Base-by-base conservation (phyloP, 1,140 invertebrate species). In the Hypsibius dujardini region DNA sequence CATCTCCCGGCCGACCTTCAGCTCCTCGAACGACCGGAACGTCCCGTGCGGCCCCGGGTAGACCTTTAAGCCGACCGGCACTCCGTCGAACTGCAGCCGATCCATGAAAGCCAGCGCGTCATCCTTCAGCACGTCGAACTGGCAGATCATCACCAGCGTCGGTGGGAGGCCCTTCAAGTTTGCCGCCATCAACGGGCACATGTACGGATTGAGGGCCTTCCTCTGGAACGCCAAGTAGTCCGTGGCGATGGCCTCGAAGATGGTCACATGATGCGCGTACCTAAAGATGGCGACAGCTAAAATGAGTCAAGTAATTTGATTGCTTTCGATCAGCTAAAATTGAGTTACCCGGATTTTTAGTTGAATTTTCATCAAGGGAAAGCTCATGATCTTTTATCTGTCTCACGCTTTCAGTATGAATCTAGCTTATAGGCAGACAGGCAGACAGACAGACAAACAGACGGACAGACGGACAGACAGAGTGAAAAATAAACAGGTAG, bases 151-250 rank as follows among this genome's bases (percentile, higher is more conserved):
- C 12, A 70, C 3, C 3, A 50, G 42, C 47, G 70, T 62, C 12
- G 46, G 12, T 47, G 70, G 70, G 12, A 70, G 70, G 47, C 46
- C 70, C n/a, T 47, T 1, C 47, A 74, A n/a, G 70, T 3, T 15
- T 7, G 62, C 12, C 62, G 62, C 62, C 62, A 45, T 45, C 62
- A 67, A 67, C 62, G 62, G 62, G 45, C 62, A 67, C 62, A 67
- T 7, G 45, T 42, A 15, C 12, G 12, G 12, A 42, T 67, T 42
- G 3, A 15, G 7, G 12, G 45, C 42, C 62, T 67, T 67, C 3
- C 42, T 3, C 62, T 3, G 62, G 45, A 67, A 67, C 42, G 3
- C 42, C 62, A 12, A n/a, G n/a, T 56, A 56, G 7, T 7, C 50
- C n/a, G 50, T 12, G 7, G 7, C 7, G 50, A 56, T 56, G 50